Conservation (phyloP, 2,888 invertebrate genomes). For the Atethmia centrago region DNA sequence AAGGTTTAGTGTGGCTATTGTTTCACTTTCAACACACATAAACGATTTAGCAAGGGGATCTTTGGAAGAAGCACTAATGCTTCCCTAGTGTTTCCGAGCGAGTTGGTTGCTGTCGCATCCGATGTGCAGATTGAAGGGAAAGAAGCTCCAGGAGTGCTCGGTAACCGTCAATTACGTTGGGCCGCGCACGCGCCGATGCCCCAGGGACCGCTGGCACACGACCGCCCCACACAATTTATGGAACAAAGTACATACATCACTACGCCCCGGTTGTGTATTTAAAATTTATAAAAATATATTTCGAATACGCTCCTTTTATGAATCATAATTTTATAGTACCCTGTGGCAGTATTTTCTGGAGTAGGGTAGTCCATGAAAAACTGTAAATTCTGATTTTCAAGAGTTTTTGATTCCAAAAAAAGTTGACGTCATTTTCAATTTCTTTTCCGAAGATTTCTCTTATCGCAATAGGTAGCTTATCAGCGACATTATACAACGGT, state of each 20-base stretch:
- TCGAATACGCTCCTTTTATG: slow-evolving; percentile 46
- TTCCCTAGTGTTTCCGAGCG: slow-evolving; percentile 78
- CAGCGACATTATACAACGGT: not conserved
- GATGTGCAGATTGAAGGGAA: slow-evolving; percentile 82
- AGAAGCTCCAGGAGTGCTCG: slow-evolving; percentile 84
- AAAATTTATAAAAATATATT: slow-evolving; percentile 67
- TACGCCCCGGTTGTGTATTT: slow-evolving; percentile 64
- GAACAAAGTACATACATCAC: slow-evolving; percentile 73
- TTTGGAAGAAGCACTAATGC: slow-evolving; percentile 69
- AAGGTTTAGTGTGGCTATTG: not conserved
- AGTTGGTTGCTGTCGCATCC: slow-evolving; percentile 82
- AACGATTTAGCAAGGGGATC: slow-evolving; percentile 42
- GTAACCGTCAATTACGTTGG: slow-evolving; percentile 83
- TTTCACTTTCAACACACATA: slow-evolving; percentile 21
- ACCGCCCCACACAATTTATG: slow-evolving; percentile 83
- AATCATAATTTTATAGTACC: slow-evolving; percentile 48
- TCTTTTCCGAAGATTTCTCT: not conserved
- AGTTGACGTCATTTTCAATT: not conserved
- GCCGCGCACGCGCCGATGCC: slow-evolving; percentile 83
- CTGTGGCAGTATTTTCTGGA: not conserved
- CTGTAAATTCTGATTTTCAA: not conserved
- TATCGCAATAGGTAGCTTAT: not conserved
- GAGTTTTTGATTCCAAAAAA: not conserved
- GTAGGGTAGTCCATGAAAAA: not conserved
- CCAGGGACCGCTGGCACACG: slow-evolving; percentile 84